Evolutionary conservation across 2,113 vertebrate genomes (phyloP), one percentile per base, ranked within the genome.

Genomic region (Spilogale gracilis): DNA sequence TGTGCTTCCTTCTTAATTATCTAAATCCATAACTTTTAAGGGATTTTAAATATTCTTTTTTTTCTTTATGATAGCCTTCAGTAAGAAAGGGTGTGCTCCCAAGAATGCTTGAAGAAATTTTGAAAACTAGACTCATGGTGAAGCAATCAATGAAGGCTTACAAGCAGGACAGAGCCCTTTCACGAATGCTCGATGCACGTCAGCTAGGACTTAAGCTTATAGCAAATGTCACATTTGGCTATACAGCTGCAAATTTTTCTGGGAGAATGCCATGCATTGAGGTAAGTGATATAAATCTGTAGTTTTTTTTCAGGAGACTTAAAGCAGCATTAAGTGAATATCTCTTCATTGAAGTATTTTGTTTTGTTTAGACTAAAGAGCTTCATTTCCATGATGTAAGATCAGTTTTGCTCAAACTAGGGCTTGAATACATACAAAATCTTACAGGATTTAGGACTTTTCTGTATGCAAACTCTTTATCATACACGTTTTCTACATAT

Each of bases 191-290:
- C 52, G 97, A 99, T 38, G 99, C 99, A 81, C 99, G 99, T 43
- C 99, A 99, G 98, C 98, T 99, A n/a, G 99, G 99, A 95, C 99
- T 99, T 67, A 99, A 99, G 96, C 99, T 99, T 96, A 99, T 99
- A 86, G 99, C 99, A 97, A 99, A 99, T 96, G 99, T 99, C 97
- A 99, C 99, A 43, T 99, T 99, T 93, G 99, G 99, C 80, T 99
- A 99, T 98, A 99, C 99, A 32, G 97, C 99, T 94, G 99, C 99
- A 98, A 99, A 98, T 98, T 99, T 99, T 98, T 99, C 99, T 74
- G 99, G 99, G 91, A 99, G 99, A 98, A 99, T 99, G 99, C 99
- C 99, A 60, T 99, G 99, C 48, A 98, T 99, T 97, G 99, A 99
- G 99, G 99, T 99, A 98, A 98, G 98, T 80, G 7, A 71, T 89